Base-by-base conservation (phyloP, 23 tunicate genomes). In the Ciona savignyi region DNA sequence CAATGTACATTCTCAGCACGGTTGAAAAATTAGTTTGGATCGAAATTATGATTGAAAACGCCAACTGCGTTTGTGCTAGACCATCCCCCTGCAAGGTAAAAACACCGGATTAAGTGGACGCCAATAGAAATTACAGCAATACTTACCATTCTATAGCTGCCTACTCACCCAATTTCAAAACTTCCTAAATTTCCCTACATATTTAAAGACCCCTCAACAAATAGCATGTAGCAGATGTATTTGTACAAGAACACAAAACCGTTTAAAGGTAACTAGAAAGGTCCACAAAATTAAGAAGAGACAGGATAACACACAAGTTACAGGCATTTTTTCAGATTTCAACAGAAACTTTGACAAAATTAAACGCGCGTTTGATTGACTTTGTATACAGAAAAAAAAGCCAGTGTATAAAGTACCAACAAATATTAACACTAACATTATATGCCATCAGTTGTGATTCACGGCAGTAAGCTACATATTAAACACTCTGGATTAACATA, bases 401-500 rank as follows among this genome's bases (percentile, higher is more conserved):
- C 56, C 56, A 42, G 56, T n/a, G n/a, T n/a, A n/a, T n/a, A n/a
- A n/a, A n/a, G n/a, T 42, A 42, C 56, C 56, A 42, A 42, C 56
- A 42, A 42, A 42, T 42, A 42, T 42, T 42, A 42, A 42, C 56
- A 42, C 56, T 42, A 42, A 42, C 56, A 42, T 42, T 15, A 42
- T 9, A 42, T 42, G 9, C 56, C n/a, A n/a, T n/a, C n/a, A n/a
- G n/a, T n/a, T 42, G 56, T 42, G 56, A 42, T 42, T 42, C 11
- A 42, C 56, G 56, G 56, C 56, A 42, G 56, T 42, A 6, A 42
- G 56, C 56, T 42, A 42, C 56, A 42, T 42, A n/a, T n/a, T n/a
- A 42, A 42, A 42, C 56, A 42, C 56, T 42, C 56, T 42, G 9
- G 56, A 15, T 42, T 42, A n/a, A n/a, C n/a, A 42, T 42, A 42